Evolutionary conservation across 2,797 vertebrate genomes (phyloP).

Genomic region (Falco naumanni): DNA sequence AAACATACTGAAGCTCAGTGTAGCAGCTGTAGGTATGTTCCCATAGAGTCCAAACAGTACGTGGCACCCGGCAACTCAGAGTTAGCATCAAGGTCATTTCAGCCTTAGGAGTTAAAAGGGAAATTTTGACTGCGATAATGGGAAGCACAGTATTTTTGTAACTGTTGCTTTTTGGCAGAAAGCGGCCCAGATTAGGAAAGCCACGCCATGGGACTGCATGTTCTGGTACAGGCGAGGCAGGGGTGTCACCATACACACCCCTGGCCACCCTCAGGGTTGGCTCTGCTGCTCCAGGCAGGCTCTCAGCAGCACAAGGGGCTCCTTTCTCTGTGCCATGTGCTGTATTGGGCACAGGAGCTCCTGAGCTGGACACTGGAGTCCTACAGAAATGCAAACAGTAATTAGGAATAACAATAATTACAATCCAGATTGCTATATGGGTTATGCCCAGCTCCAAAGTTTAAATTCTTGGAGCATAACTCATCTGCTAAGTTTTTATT

Average conservation of each 20-base stretch:
- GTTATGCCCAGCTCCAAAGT: background rate
- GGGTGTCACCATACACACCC: background rate
- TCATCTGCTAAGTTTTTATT: background rate
- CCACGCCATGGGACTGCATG: background rate
- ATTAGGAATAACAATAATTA: background rate
- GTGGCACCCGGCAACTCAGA: accelerated
- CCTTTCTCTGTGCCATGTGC: background rate
- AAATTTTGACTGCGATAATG: background rate
- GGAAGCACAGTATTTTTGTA: background rate
- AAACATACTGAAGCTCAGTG: accelerated
- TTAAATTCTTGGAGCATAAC: background rate
- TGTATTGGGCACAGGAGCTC: background rate
- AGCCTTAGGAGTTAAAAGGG: background rate
- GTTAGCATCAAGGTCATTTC: background rate
- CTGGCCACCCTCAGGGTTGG: accelerated
- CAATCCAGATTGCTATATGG: background rate
- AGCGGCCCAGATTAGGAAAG: background rate
- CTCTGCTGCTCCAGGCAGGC: accelerated
- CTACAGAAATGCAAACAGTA: background rate
- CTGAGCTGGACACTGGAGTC: accelerated
- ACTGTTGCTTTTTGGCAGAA: background rate
- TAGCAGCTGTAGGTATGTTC: background rate
- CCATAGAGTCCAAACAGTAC: background rate
- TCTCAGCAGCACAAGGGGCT: background rate
- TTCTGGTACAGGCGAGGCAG: background rate